These are phyloP conservation scores for Eumacrocentrus americanus DNA, from an alignment of 2,888 invertebrate species.

Conservation along the genomic window DNA sequence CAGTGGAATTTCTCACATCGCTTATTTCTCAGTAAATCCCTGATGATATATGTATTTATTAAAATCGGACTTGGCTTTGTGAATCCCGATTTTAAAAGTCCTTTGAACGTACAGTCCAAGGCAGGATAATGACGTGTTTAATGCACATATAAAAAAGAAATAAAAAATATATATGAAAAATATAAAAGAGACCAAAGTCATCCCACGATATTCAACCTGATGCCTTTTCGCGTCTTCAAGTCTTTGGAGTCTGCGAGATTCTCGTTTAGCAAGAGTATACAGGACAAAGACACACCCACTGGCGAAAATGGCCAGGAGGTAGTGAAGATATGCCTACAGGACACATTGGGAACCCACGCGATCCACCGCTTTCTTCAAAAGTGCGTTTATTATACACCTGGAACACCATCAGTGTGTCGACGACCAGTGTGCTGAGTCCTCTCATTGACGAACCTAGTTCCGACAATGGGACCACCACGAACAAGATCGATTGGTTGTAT, in stretches of 20 bases:
- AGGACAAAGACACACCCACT: neutral
- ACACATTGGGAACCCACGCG: neutral
- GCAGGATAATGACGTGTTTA: conserved; percentile 17
- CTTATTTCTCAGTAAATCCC: conserved; percentile 22
- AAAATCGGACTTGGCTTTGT: conserved; percentile 17
- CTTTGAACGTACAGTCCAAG: conserved; percentile 1
- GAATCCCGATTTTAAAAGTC: conserved; percentile 7
- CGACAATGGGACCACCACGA: conserved; percentile 35
- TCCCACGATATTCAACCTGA: too few species aligned
- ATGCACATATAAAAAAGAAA: neutral
- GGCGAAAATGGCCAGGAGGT: neutral
- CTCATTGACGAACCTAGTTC: conserved; percentile 25
- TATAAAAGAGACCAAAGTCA: too few species aligned
- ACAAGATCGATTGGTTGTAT: conserved; percentile 31
- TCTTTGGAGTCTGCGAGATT: too few species aligned
- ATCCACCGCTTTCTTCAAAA: conserved; percentile 7
- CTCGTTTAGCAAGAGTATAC: neutral
- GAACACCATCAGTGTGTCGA: conserved; percentile 4
- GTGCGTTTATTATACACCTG: conserved; percentile 24
- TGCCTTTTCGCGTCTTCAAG: too few species aligned
- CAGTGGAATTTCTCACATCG: conserved; percentile 19
- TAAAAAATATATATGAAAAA: neutral
- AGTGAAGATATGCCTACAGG: too few species aligned
- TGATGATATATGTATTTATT: conserved; percentile 26
- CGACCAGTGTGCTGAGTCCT: conserved; percentile 1